Conservation (phyloP, 1,140 invertebrate species). For the Philaenus spumarius region DNA sequence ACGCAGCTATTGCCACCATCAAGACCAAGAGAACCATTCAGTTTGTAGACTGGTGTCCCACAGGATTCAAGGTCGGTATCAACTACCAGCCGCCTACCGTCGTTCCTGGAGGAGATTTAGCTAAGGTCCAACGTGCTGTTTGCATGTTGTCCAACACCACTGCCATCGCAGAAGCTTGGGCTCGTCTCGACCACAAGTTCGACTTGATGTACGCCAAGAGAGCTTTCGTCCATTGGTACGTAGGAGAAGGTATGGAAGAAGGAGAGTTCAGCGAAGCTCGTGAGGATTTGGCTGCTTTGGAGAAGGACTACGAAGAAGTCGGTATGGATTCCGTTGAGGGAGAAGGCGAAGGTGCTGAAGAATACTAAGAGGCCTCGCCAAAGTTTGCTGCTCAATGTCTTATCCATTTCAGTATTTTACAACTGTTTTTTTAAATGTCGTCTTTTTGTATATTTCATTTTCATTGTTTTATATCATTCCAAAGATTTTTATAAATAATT, state of each 20-base stretch:
- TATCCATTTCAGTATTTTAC: background rate
- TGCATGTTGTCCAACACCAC: conserved; percentile 86
- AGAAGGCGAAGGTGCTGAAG: conserved; percentile 45
- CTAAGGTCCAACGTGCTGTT: conserved; percentile 76
- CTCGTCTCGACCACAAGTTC: conserved; percentile 58
- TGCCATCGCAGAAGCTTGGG: conserved; percentile 79
- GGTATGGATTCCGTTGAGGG: conserved; percentile 51
- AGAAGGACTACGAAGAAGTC: conserved; percentile 60
- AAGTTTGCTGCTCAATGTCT: background rate
- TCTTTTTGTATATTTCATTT: too few species aligned
- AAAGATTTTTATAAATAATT: too few species aligned
- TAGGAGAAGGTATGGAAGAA: conserved; percentile 58
- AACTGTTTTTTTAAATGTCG: too few species aligned
- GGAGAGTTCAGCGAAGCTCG: conserved; percentile 59
- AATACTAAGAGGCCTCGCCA: conserved; percentile 46
- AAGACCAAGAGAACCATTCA: conserved; percentile 58
- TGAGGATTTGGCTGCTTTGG: conserved; percentile 53
- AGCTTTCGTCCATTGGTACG: conserved; percentile 35
- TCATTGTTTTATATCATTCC: too few species aligned
- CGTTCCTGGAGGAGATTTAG: conserved; percentile 71
- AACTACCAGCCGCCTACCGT: conserved; percentile 83
- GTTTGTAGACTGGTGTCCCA: conserved; percentile 59
- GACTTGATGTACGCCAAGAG: conserved; percentile 57
- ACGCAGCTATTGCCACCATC: conserved; percentile 65
- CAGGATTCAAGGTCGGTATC: conserved; percentile 60